Evolutionary conservation across 2,888 invertebrate species (phyloP).

Genomic region (Brachypalpus laphriformis): DNA sequence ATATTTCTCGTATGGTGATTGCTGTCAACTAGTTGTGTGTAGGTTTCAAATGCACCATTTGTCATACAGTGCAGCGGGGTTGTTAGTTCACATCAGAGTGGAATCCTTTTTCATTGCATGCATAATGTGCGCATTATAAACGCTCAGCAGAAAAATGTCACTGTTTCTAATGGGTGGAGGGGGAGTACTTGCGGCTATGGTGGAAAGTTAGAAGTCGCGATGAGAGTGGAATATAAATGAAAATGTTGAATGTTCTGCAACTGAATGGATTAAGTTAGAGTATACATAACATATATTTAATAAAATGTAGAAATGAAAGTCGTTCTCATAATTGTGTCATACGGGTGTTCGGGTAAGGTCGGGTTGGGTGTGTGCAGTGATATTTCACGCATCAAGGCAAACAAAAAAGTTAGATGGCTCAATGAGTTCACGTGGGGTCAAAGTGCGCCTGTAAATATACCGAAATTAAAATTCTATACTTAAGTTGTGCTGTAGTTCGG

Average conservation of each 20-base stretch:
- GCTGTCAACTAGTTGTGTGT: constrained; percentile 25
- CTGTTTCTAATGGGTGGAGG: constrained; percentile 35
- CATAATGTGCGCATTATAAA: constrained; percentile 47
- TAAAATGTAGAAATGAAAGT: too few relatives aligned
- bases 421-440: too few relatives aligned
- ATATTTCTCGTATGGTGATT: constrained; percentile 28
- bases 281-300: too few relatives aligned
- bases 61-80: constrained; percentile 38
- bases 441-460: too few relatives aligned
- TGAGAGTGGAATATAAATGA: not conserved
- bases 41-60: constrained; percentile 63
- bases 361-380: too few relatives aligned
- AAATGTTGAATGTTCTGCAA: not conserved
- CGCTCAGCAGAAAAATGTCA: constrained; percentile 37
- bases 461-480: too few relatives aligned
- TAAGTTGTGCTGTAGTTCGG: too few relatives aligned
- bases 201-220: not conserved
- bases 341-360: too few relatives aligned
- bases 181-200: not conserved
- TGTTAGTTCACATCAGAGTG: constrained; percentile 60
- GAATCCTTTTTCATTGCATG: constrained; percentile 64
- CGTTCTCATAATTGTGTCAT: too few relatives aligned
- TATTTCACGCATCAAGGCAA: too few relatives aligned
- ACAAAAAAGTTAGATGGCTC: too few relatives aligned
- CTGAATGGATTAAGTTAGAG: not conserved